Conservation (phyloP, 2,113 vertebrate species). For the Rhineura floridana region DNA sequence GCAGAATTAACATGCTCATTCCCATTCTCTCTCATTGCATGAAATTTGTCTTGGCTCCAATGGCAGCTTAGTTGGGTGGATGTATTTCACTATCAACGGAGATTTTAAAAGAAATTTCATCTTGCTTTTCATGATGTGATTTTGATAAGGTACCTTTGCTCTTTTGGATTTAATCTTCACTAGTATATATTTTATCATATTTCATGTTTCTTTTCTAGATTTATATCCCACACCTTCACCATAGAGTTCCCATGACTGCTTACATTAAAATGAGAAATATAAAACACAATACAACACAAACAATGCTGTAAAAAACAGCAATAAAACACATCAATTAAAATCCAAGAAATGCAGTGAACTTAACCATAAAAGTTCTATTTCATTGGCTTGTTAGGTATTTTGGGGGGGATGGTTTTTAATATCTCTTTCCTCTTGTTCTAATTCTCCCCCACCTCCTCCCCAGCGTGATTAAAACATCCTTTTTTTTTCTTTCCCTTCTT, state of each 20-base stretch:
- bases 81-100: background rate
- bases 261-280: no score
- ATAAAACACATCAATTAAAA: background rate
- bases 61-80: background rate
- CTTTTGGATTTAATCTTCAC: background rate
- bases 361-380: background rate
- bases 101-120: background rate
- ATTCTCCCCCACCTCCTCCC: background rate
- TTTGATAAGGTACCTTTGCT: background rate
- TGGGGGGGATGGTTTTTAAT: background rate
- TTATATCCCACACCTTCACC: background rate
- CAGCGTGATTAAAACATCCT: slow-evolving; percentile 1
- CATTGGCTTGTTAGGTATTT: background rate
- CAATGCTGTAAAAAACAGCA: background rate
- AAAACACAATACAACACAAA: no score
- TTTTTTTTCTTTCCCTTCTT: background rate
- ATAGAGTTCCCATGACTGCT: background rate
- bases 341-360: background rate
- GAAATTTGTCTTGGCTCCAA: no score
- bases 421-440: background rate
- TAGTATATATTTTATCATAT: background rate
- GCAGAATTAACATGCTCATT: no score
- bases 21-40: no score
- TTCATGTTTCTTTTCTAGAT: background rate
- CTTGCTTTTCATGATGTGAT: background rate